phyloP scores from a whole-genome alignment of 2,888 invertebrate genomes.

The Chaitophorus viminalis region DNA sequence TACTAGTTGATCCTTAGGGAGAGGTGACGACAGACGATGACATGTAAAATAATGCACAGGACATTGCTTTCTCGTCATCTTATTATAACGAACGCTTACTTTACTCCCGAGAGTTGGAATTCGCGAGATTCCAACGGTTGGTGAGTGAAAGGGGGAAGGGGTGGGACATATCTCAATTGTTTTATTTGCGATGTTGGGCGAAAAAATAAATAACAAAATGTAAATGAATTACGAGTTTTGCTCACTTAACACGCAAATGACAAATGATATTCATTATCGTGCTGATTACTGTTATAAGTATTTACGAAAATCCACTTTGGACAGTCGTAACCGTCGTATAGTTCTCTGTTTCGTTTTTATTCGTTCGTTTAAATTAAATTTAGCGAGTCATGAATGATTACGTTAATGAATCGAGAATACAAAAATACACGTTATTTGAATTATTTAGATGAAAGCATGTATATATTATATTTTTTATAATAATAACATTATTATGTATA shows the following conservation, averaged over 20 bases:
- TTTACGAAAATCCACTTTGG: slow-evolving; percentile 11
- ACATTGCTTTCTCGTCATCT: too few species aligned
- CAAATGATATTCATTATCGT: slow-evolving; percentile 7
- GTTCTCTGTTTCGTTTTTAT: not conserved
- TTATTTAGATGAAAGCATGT: not conserved
- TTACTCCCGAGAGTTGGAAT: too few species aligned
- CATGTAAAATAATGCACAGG: too few species aligned
- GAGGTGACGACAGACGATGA: too few species aligned
- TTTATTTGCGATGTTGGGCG: not conserved
- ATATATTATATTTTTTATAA: not conserved
- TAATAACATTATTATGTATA: not conserved
- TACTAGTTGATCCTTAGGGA: too few species aligned
- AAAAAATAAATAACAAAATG: slow-evolving; percentile 4
- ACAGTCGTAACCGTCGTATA: not conserved
- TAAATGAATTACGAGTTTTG: slow-evolving; percentile 8
- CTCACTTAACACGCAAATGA: not conserved
- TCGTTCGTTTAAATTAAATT: not conserved
- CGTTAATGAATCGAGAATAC: too few species aligned
- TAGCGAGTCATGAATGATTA: not conserved
- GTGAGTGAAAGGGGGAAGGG: too few species aligned
- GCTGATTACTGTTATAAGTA: slow-evolving; percentile 15
- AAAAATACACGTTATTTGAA: not conserved
- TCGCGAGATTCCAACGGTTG: too few species aligned
- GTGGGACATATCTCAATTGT: too few species aligned
- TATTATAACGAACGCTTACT: too few species aligned